Evolutionary conservation across 2,888 invertebrate species (phyloP).

Genomic region (Malthinus flaveolus): DNA sequence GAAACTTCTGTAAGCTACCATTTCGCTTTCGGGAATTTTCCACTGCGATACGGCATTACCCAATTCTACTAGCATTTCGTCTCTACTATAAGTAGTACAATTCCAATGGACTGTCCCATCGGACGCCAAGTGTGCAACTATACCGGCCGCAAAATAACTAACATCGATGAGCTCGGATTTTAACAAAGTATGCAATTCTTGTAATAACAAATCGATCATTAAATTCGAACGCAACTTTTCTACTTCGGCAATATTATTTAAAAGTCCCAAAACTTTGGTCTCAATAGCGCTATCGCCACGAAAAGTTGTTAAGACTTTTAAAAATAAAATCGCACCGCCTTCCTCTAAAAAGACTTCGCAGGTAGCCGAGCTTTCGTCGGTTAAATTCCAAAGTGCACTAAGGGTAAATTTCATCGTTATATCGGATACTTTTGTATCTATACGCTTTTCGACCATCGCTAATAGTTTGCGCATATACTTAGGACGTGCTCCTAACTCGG

Average conservation of each 20-base stretch:
- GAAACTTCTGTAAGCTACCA: conserved; percentile 76
- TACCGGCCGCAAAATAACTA: conserved; percentile 74
- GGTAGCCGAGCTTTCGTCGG: conserved; percentile 74
- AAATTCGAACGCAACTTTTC: conserved; percentile 52
- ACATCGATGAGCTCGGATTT: conserved; percentile 68
- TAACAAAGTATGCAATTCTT: conserved; percentile 43
- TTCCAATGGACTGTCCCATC: conserved; percentile 62
- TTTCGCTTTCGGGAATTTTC: conserved; percentile 71
- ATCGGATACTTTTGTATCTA: conserved; percentile 56
- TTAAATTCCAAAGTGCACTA: conserved; percentile 78
- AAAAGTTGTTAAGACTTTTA: conserved; percentile 67
- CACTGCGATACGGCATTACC: conserved; percentile 64
- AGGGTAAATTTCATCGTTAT: conserved; percentile 77
- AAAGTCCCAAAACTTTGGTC: conserved; percentile 72
- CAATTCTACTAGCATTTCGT: conserved; percentile 57
- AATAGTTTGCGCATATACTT: conserved; percentile 71
- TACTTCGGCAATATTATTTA: conserved; percentile 79
- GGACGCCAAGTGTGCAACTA: conserved; percentile 69
- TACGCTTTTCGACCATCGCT: conserved; percentile 58
- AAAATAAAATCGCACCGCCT: conserved; percentile 68
- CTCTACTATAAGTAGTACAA: conserved; percentile 40
- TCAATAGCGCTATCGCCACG: conserved; percentile 68
- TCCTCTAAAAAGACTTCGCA: conserved; percentile 70
- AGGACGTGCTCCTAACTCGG: conserved; percentile 65
- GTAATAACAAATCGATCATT: conserved; percentile 41